phyloP scores from a whole-genome alignment of 2,797 vertebrate species.

The Poeciliopsis infans region DNA sequence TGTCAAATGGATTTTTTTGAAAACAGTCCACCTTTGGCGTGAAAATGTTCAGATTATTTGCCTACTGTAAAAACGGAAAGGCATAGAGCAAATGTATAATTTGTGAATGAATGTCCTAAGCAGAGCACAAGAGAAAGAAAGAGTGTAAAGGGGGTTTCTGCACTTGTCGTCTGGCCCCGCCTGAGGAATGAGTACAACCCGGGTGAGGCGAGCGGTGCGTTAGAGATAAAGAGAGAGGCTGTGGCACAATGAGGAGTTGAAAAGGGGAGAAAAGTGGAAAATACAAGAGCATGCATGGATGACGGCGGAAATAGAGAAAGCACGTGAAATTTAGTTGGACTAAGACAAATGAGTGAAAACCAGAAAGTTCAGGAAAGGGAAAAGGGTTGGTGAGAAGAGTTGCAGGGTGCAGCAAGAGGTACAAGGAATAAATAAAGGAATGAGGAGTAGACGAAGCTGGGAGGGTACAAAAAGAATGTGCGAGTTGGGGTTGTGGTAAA shows the following conservation, averaged over 20 bases:
- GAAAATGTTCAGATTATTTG: constrained; percentile 23
- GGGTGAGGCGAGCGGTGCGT: constrained; percentile 54
- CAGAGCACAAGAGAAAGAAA: constrained; percentile 9
- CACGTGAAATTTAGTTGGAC: constrained; percentile 19
- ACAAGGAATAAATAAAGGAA: constrained; percentile 53
- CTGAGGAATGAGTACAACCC: constrained; percentile 60
- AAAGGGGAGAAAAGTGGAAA: constrained; percentile 38
- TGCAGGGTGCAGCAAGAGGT: constrained; percentile 42
- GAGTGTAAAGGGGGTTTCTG: constrained; percentile 56
- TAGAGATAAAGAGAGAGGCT: constrained; percentile 32
- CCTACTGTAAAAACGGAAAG: constrained; percentile 14
- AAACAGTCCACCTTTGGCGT: constrained; percentile 19
- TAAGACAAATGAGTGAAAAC: constrained; percentile 37
- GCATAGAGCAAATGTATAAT: constrained; percentile 20
- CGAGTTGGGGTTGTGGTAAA: constrained; percentile 71
- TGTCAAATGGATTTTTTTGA: constrained; percentile 25
- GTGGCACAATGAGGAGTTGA: constrained; percentile 43
- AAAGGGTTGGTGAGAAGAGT: constrained; percentile 25
- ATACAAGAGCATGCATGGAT: constrained; percentile 54
- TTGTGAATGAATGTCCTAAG: constrained; percentile 25
- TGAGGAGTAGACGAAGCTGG: constrained; percentile 49
- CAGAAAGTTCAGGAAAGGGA: constrained; percentile 39
- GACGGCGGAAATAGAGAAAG: constrained; percentile 33
- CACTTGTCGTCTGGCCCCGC: constrained; percentile 66
- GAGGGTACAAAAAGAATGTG: constrained; percentile 65